Base-by-base conservation (phyloP, 1,140 invertebrate species). In the Panonychus citri region DNA sequence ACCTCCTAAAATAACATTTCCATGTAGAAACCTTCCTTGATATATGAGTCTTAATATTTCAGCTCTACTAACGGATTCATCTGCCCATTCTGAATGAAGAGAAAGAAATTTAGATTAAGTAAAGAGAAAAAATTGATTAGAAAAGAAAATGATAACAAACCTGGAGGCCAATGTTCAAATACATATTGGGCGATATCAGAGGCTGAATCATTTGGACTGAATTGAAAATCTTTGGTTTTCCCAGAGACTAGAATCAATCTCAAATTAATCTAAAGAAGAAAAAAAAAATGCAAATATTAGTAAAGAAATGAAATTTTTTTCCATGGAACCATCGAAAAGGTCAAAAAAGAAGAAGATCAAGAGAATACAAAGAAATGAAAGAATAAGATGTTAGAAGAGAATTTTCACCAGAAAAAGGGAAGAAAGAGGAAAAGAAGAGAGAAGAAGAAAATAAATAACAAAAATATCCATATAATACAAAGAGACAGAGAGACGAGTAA, bases 1-100 rank as follows among this genome's bases (percentile, higher is more conserved):
- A 74, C 73, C 71, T 68, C 87, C 88, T 66, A 96, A 78, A 63
- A 91, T 97, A 64, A 98, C 93, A 75, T 95, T 97, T 72, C 91
- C 94, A 76, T 97, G 93, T 65, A 98, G 77, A 77, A 98, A 97
- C 64, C 93, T 79, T 60, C 94, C 94, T 76, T 98, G 94, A 76
- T 97, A 98, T 69, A 98, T 98, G 67, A 98, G 80, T 67, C 94
- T 81, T 62, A 98, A 76, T 71, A 97, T 95, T 76, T 95, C 90
- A 57, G 90, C 86, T 71, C 89, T 85, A 55, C 86, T 82, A 59
- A 95, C 86, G 62, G 82, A 80, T 73, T 97, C 91, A 64, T 91
- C 82, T 65, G 79, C 76, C 93, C 93, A 97, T 75, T 96, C 91
- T 88, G 76, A 7, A 34, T n/a, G n/a, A n/a, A n/a, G n/a, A 5